phyloP scores from a whole-genome alignment of 2,113 vertebrate species.

The Nansenia antarctica region DNA sequence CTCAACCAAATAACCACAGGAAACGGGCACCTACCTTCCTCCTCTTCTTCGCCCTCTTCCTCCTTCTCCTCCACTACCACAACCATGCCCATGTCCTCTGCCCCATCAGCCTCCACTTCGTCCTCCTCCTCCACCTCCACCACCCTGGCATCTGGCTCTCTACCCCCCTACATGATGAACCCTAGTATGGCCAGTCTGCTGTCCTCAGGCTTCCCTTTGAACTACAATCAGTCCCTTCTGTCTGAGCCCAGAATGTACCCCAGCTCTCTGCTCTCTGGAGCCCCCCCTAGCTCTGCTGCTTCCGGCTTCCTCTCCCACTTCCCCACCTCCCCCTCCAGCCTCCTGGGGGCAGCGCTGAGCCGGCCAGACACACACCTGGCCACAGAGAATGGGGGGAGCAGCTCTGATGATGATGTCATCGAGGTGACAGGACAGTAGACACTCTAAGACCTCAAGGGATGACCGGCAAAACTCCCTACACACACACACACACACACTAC shows the following conservation, averaged over 20 bases:
- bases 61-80: slow-evolving; percentile 84
- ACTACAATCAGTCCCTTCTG: slow-evolving; percentile 90
- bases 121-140: slow-evolving; percentile 83
- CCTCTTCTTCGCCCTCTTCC: slow-evolving; percentile 74
- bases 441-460: slow-evolving; percentile 12
- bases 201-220: slow-evolving; percentile 84
- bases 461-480: not conserved
- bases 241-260: slow-evolving; percentile 80
- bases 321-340: slow-evolving; percentile 82
- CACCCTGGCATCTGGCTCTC: slow-evolving; percentile 82
- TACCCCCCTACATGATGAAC: slow-evolving; percentile 90
- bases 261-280: slow-evolving; percentile 69
- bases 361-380: slow-evolving; percentile 77
- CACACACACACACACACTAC: not conserved
- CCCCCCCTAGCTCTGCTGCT: slow-evolving; percentile 80
- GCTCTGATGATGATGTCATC: slow-evolving; percentile 96
- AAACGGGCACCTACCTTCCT: slow-evolving; percentile 57
- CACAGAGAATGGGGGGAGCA: slow-evolving; percentile 88
- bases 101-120: slow-evolving; percentile 80
- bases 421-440: slow-evolving; percentile 93
- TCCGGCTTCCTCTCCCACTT: slow-evolving; percentile 86
- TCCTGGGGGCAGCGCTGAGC: slow-evolving; percentile 87
- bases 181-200: slow-evolving; percentile 88
- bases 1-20: slow-evolving; percentile 60
- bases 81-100: slow-evolving; percentile 81